Evolutionary conservation across 2,797 vertebrate species (phyloP).

Genomic region (Leptatherina wallacei): DNA sequence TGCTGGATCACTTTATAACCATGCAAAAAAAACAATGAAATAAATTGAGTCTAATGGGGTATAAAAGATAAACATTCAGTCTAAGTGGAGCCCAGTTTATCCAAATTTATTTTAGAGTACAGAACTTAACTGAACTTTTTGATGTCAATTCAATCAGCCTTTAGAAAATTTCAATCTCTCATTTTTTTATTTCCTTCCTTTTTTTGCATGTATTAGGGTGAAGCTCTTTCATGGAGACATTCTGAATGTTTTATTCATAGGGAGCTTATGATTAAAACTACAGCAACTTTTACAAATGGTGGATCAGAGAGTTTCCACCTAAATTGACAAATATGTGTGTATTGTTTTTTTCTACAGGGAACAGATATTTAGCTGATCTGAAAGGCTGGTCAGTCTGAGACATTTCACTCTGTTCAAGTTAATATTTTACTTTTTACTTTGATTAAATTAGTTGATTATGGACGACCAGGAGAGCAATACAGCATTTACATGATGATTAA

Average conservation of each 20-base stretch:
- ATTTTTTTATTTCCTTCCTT: not conserved
- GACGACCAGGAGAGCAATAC: too few species aligned
- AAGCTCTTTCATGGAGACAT: not conserved
- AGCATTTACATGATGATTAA: too few species aligned
- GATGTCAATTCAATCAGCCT: too few species aligned
- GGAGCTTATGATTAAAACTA: not conserved
- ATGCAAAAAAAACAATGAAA: not conserved
- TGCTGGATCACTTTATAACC: not conserved
- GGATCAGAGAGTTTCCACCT: not conserved
- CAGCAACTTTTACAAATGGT: not conserved
- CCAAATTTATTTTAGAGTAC: not conserved
- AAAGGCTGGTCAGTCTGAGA: not conserved
- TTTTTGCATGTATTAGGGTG: not conserved
- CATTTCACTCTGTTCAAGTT: not conserved
- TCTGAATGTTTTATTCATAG: not conserved
- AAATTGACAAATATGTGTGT: not conserved
- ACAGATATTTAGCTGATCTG: not conserved
- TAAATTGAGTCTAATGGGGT: not conserved
- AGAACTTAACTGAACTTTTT: too few species aligned
- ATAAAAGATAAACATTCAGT: not conserved
- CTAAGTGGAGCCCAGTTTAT: not conserved
- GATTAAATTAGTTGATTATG: not conserved
- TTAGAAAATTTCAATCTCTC: not conserved
- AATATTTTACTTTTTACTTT: not conserved
- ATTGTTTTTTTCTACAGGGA: not conserved